phyloP scores from a whole-genome alignment of 2,797 vertebrate genomes.

The Hoplostethus atlanticus region DNA sequence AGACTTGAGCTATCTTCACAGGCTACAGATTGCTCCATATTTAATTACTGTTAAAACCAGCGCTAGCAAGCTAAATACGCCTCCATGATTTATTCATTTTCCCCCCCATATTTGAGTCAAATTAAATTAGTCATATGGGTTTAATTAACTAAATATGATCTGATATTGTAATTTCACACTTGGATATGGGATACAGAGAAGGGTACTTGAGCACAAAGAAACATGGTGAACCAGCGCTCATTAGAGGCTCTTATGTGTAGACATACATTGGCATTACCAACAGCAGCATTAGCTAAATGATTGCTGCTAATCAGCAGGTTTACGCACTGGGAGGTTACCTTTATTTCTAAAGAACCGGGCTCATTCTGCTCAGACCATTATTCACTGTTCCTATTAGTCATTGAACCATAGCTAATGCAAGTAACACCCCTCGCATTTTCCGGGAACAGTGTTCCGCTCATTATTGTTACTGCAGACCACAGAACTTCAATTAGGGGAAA shows the following conservation, averaged over 20 bases:
- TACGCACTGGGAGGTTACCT: constrained; percentile 70
- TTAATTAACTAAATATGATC: constrained; percentile 83
- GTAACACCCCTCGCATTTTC: constrained; percentile 63
- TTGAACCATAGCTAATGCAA: constrained; percentile 63
- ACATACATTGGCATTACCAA: constrained; percentile 61
- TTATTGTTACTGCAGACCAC: constrained; percentile 42
- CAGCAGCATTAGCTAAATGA: constrained; percentile 64
- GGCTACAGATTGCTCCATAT: constrained; percentile 67
- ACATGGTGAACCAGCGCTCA: constrained; percentile 58
- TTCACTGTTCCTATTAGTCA: constrained; percentile 70
- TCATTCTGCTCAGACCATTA: constrained; percentile 64
- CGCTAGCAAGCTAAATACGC: constrained; percentile 71
- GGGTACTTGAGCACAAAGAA: constrained; percentile 72
- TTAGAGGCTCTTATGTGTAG: constrained; percentile 61
- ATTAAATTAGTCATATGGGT: constrained; percentile 82
- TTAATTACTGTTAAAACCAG: constrained; percentile 80
- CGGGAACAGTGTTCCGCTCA: constrained; percentile 40
- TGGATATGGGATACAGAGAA: constrained; percentile 67
- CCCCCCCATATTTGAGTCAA: constrained; percentile 71
- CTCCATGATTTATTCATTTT: constrained; percentile 72
- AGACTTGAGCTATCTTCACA: constrained; percentile 57
- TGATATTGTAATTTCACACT: constrained; percentile 81
- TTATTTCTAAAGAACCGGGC: constrained; percentile 64
- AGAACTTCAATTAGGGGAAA: constrained; percentile 36
- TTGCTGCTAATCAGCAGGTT: constrained; percentile 71